A percentile compares a stretch with the other conserved stretches of the same genome.
Conservation (phyloP, 2,888 invertebrate species). For the Clepsis dumicolana region DNA sequence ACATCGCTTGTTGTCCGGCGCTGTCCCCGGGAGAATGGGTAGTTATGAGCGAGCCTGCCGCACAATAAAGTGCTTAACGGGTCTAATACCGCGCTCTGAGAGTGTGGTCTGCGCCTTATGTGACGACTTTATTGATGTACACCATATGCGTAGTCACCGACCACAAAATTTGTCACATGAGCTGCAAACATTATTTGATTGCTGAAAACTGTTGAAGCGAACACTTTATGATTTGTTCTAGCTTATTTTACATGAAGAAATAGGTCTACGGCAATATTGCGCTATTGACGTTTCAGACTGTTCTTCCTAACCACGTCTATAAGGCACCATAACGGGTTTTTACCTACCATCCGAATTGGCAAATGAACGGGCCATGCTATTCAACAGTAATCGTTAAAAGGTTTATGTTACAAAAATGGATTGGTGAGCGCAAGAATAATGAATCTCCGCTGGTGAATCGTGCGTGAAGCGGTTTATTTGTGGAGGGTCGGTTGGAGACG, state of each 20-base stretch:
- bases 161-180: slow-evolving; percentile 47
- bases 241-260: too few relatives aligned
- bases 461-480: slow-evolving; percentile 86
- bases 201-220: slow-evolving; percentile 1
- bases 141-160: slow-evolving; percentile 52
- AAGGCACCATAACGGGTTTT: background rate
- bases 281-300: background rate
- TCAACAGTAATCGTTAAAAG: slow-evolving; percentile 27
- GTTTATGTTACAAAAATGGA: slow-evolving; percentile 27
- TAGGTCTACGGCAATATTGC: background rate
- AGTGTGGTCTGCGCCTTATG: slow-evolving; percentile 57
- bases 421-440: slow-evolving; percentile 81
- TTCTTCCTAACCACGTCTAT: background rate
- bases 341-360: background rate
- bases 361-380: background rate
- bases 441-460: slow-evolving; percentile 83
- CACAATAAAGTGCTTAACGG: slow-evolving; percentile 79
- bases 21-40: slow-evolving; percentile 79
- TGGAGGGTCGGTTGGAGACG: slow-evolving; percentile 81
- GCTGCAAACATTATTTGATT: slow-evolving; percentile 39
- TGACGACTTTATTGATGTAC: slow-evolving; percentile 71
- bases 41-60: slow-evolving; percentile 77
- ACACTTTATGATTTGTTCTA: background rate
- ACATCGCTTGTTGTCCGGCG: slow-evolving; percentile 74
- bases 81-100: slow-evolving; percentile 71